Evolutionary conservation across 2,888 invertebrate genomes (phyloP).

Genomic region (Dolomedes plantarius): DNA sequence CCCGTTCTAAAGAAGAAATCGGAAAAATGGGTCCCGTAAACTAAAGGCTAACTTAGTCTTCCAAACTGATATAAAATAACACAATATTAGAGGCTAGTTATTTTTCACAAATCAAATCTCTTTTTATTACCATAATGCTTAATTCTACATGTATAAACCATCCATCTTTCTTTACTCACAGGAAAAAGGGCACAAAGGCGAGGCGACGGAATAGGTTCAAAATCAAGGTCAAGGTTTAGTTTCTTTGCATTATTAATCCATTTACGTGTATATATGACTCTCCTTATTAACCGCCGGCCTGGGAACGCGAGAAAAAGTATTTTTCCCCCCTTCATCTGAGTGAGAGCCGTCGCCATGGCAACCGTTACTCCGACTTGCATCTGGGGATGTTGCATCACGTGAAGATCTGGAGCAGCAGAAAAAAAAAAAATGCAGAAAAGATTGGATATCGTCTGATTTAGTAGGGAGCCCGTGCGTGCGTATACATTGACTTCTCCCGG

Average conservation of each 20-base stretch:
- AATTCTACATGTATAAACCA: too few species aligned
- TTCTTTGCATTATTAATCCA: not conserved
- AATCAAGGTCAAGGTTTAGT: not conserved
- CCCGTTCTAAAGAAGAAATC: too few species aligned
- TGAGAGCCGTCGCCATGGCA: not conserved
- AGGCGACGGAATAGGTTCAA: not conserved
- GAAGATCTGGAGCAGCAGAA: not conserved
- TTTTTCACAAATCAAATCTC: too few species aligned
- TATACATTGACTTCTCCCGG: too few species aligned
- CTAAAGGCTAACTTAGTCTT: too few species aligned
- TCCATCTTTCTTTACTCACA: too few species aligned
- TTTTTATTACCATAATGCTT: too few species aligned
- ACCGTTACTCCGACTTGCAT: not conserved
- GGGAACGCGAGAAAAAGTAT: not conserved
- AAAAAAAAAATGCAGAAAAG: not conserved
- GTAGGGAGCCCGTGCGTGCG: not conserved
- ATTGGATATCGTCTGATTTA: constrained; percentile 7
- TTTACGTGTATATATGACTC: not conserved
- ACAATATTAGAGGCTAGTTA: too few species aligned
- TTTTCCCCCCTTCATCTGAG: not conserved
- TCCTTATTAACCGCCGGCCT: not conserved
- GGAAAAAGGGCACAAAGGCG: not conserved
- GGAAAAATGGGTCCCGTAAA: too few species aligned
- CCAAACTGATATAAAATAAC: too few species aligned
- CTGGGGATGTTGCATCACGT: not conserved